Evolutionary conservation across 2,888 invertebrate genomes (phyloP).

Genomic region (Siphlonurus alternatus): DNA sequence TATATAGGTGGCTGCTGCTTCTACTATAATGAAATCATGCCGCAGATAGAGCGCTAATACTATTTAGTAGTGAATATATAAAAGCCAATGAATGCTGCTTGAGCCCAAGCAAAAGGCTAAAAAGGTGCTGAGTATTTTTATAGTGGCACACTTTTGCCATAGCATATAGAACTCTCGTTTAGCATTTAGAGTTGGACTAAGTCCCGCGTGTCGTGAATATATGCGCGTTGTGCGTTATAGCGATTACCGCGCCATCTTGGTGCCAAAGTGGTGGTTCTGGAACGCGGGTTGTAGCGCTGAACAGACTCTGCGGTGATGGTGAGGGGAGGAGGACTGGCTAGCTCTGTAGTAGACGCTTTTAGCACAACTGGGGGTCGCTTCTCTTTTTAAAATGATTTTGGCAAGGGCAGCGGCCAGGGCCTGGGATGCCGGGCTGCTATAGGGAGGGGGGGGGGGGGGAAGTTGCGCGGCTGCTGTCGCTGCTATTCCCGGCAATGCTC

Average conservation of each 20-base stretch:
- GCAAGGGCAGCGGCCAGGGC: slow-evolving; percentile 32
- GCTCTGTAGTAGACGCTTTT: slow-evolving; percentile 35
- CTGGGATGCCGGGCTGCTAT: slow-evolving; percentile 19
- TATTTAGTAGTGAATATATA: too few relatives aligned
- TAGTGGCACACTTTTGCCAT: neutral
- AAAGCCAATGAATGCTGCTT: too few relatives aligned
- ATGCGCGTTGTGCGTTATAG: neutral
- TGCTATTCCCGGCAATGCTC: neutral
- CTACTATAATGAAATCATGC: too few relatives aligned
- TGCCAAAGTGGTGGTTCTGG: neutral
- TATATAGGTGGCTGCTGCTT: too few relatives aligned
- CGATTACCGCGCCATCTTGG: neutral
- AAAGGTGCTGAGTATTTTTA: neutral
- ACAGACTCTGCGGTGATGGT: neutral
- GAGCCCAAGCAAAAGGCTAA: too few relatives aligned
- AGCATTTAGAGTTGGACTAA: neutral
- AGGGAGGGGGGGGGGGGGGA: neutral
- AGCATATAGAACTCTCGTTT: neutral
- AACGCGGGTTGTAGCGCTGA: neutral
- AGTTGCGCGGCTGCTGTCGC: neutral
- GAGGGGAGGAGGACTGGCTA: neutral
- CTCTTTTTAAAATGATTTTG: slow-evolving; percentile 63
- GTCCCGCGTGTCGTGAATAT: neutral
- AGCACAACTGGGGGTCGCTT: slow-evolving; percentile 30
- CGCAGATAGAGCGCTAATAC: too few relatives aligned